Evolutionary conservation across 2,113 vertebrate species (phyloP).

Genomic region (Ceyx cyanopectus): DNA sequence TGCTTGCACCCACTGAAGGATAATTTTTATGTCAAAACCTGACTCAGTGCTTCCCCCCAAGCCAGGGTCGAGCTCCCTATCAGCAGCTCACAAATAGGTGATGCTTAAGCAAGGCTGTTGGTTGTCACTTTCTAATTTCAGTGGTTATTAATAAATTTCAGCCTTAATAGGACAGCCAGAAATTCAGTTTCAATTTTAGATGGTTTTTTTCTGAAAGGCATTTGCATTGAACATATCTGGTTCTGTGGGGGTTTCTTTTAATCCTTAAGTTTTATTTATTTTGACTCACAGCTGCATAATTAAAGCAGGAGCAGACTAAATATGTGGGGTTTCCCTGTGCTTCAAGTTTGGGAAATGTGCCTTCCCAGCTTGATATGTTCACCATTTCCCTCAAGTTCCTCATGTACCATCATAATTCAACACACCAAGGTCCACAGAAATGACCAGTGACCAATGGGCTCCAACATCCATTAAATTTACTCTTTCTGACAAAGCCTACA

Average conservation of each 20-base stretch:
- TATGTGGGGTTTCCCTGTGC: not conserved
- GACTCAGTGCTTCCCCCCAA: not conserved
- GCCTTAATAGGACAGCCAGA: not conserved
- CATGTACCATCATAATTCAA: not conserved
- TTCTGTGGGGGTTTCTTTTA: not conserved
- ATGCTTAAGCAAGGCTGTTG: not conserved
- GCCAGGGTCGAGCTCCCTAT: not conserved
- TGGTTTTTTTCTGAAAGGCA: not conserved
- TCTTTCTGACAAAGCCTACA: not conserved
- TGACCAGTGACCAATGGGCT: rapidly evolving
- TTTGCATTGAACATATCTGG: not conserved
- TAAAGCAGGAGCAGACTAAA: not conserved
- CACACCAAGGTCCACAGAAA: not conserved
- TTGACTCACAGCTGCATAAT: not conserved
- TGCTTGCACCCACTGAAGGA: not conserved
- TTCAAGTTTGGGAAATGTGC: not conserved
- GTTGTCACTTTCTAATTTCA: not conserved
- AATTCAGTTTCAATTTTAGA: not conserved
- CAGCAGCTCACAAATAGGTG: not conserved
- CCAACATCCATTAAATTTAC: not conserved
- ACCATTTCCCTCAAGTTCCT: not conserved
- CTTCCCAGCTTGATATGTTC: not conserved
- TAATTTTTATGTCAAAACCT: not conserved
- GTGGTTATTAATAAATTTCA: not conserved
- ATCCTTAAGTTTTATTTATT: not conserved